Percentiles rank a stretch among this genome's conserved stretches.
These are phyloP conservation scores for Leptinotarsa undecemlineata DNA, from an alignment of 1,140 invertebrate genomes.

Conservation along the genomic window DNA sequence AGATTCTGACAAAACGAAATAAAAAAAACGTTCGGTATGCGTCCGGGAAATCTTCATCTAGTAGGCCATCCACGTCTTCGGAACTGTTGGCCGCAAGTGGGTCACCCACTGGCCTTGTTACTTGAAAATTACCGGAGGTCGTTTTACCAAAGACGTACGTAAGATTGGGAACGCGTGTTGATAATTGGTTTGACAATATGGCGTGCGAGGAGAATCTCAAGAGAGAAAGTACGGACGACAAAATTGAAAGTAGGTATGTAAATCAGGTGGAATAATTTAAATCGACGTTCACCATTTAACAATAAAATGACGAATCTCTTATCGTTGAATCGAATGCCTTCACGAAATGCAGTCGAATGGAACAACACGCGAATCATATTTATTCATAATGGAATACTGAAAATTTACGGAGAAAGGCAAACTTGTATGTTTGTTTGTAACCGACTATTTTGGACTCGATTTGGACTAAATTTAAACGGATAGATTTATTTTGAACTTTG, in stretches of 20 bases:
- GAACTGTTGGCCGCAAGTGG: background rate
- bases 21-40: background rate
- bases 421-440: too few species aligned
- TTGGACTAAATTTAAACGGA: too few species aligned
- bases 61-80: conserved; percentile 10
- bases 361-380: too few species aligned
- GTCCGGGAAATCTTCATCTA: conserved; percentile 12
- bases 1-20: conserved; percentile 10
- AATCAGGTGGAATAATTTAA: conserved; percentile 8
- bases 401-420: too few species aligned
- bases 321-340: too few species aligned
- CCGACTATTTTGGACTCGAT: too few species aligned
- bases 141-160: conserved; percentile 9
- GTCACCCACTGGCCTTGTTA: conserved; percentile 4
- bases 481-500: too few species aligned
- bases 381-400: too few species aligned
- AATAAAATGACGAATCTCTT: background rate
- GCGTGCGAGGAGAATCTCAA: background rate
- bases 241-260: conserved; percentile 21
- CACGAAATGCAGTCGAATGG: too few species aligned
- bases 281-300: background rate
- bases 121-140: conserved; percentile 15
- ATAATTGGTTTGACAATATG: background rate
- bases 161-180: background rate
- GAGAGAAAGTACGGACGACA: background rate